phyloP scores from a whole-genome alignment of 2,888 invertebrate species.

The Synergus japonicus region DNA sequence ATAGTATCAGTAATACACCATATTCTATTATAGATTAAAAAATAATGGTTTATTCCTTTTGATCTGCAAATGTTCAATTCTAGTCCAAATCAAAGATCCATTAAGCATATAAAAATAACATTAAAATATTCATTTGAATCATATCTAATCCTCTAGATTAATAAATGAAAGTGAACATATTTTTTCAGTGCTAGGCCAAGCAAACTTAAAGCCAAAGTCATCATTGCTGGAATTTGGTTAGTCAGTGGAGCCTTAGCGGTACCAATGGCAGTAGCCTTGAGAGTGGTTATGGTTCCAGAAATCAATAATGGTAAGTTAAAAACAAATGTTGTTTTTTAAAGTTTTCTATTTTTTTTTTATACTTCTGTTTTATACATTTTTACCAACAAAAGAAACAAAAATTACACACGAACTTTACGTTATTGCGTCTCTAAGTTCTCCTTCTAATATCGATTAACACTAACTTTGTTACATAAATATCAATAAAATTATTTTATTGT shows the following conservation, averaged over 20 bases:
- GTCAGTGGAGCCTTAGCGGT: constrained; percentile 83
- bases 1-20: no score
- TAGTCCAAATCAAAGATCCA: neutral
- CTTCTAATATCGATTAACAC: no score
- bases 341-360: neutral
- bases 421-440: no score
- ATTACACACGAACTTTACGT: no score
- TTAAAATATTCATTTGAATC: neutral
- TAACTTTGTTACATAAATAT: no score
- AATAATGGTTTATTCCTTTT: no score
- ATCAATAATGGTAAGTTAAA: constrained; percentile 76
- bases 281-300: constrained; percentile 80
- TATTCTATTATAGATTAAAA: no score
- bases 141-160: neutral
- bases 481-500: no score
- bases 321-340: neutral
- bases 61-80: no score
- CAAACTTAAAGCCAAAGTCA: constrained; percentile 85
- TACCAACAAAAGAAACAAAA: no score
- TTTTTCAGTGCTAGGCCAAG: constrained; percentile 85
- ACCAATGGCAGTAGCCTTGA: constrained; percentile 84
- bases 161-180: neutral
- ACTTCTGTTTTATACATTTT: neutral
- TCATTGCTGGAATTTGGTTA: constrained; percentile 87
- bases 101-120: neutral